These are phyloP conservation scores for Lordiphosa clarofinis DNA, from an alignment of 1,140 invertebrate genomes.

Conservation along the genomic window DNA sequence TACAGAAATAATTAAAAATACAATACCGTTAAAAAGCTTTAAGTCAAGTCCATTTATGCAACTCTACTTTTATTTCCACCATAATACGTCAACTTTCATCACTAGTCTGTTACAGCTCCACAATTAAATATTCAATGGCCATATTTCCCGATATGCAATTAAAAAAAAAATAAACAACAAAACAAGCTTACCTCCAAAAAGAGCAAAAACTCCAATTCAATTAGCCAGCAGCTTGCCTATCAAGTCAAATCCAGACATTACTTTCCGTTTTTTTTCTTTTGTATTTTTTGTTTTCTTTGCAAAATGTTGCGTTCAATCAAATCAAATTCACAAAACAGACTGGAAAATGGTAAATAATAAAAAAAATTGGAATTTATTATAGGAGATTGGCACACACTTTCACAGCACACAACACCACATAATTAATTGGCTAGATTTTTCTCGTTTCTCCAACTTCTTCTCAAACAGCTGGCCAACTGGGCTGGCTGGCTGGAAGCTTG, in stretches of 20 bases:
- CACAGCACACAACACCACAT: conserved; percentile 36
- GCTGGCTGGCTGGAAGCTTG: conserved; percentile 13
- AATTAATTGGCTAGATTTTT: conserved; percentile 71
- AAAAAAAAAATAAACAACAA: conserved; percentile 5
- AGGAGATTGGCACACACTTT: conserved; percentile 54
- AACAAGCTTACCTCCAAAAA: conserved; percentile 39
- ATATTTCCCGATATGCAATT: too few species aligned
- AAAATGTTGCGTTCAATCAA: conserved; percentile 61
- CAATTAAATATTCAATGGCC: conserved; percentile 14
- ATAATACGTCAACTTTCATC: too few species aligned
- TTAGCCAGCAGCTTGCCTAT: conserved; percentile 20
- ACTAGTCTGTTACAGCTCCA: not conserved
- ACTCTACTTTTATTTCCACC: too few species aligned
- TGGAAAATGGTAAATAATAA: conserved; percentile 53
- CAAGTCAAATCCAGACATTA: conserved; percentile 34
- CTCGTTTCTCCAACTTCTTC: not conserved
- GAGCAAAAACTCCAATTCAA: conserved; percentile 6
- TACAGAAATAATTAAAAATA: too few species aligned
- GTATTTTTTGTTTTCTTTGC: conserved; percentile 29
- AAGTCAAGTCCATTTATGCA: too few species aligned
- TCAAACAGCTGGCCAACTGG: conserved; percentile 53
- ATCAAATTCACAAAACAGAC: conserved; percentile 38
- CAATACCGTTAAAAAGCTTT: too few species aligned
- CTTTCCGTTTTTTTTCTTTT: conserved; percentile 36
- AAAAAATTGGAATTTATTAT: conserved; percentile 68